A percentile compares a stretch with the other conserved stretches of the same genome.
phyloP scores from a whole-genome alignment of 2,113 vertebrate genomes.

The Vireo altiloquus region DNA sequence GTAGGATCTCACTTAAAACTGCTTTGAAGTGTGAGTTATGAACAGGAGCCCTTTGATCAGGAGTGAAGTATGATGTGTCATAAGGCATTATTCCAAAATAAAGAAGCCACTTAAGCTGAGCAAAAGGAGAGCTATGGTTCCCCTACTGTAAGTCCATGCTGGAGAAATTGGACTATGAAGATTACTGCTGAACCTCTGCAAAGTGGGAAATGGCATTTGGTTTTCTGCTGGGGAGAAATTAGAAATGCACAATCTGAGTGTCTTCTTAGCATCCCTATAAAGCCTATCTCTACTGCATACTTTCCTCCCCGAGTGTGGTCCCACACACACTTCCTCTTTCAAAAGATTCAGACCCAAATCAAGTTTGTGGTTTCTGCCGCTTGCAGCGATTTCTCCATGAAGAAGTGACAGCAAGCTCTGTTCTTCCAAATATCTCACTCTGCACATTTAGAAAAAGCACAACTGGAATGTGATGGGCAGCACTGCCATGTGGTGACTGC shows the following conservation, averaged over 20 bases:
- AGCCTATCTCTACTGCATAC: not conserved
- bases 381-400: not conserved
- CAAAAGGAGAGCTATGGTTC: not conserved
- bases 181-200: not conserved
- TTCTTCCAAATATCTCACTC: not conserved
- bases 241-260: not conserved
- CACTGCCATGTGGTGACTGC: not conserved
- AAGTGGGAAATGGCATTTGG: not conserved
- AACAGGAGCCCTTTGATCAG: slow-evolving; percentile 29
- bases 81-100: not conserved
- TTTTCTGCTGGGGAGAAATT: not conserved
- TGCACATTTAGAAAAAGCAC: not conserved
- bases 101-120: not conserved
- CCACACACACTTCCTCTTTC: slow-evolving; percentile 22
- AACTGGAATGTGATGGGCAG: not conserved
- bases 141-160: not conserved
- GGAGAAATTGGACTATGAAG: not conserved
- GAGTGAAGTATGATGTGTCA: not conserved
- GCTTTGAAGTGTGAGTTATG: not conserved
- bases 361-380: not conserved
- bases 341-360: not conserved
- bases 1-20: not conserved
- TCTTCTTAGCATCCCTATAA: not conserved
- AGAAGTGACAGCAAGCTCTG: not conserved
- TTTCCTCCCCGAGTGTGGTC: not conserved